These are phyloP conservation scores for Echinometra lucunter DNA, from an alignment of 53 echinoderm and acorn worm species.

Conservation along the genomic window DNA sequence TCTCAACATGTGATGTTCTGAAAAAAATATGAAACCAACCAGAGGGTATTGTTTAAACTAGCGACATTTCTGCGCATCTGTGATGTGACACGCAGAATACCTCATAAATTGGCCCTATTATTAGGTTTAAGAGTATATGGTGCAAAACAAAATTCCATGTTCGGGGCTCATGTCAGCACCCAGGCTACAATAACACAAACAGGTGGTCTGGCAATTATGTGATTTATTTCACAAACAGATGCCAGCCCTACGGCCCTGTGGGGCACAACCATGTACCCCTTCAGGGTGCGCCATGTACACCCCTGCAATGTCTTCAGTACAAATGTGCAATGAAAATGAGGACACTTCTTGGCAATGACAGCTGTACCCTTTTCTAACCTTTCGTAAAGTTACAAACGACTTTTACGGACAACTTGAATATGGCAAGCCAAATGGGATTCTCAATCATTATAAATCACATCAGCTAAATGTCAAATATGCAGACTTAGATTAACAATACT, in stretches of 20 bases:
- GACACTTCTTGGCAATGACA: neutral
- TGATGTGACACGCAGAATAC: conserved; percentile 32
- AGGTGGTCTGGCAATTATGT: conserved; percentile 60
- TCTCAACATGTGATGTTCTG: neutral
- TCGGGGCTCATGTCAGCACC: conserved; percentile 12
- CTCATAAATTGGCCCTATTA: conserved; percentile 40
- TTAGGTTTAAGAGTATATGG: neutral
- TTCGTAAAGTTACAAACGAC: too few relatives aligned
- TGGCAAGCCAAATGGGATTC: too few relatives aligned
- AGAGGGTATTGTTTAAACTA: neutral
- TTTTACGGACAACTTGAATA: too few relatives aligned
- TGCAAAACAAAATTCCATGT: conserved; percentile 52
- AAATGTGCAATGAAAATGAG: neutral
- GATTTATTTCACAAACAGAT: conserved; percentile 60
- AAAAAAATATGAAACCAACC: neutral
- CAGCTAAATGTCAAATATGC: too few relatives aligned
- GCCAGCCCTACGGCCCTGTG: conserved; percentile 16
- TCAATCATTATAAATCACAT: too few relatives aligned
- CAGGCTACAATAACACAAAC: conserved; percentile 54
- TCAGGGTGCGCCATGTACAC: neutral
- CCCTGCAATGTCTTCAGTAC: neutral
- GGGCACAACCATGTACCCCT: neutral
- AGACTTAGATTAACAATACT: too few relatives aligned
- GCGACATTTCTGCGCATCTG: conserved; percentile 11
- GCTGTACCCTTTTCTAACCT: too few relatives aligned